Evolutionary conservation across 2,888 invertebrate genomes (phyloP).

Genomic region (Metacarcinus magister): DNA sequence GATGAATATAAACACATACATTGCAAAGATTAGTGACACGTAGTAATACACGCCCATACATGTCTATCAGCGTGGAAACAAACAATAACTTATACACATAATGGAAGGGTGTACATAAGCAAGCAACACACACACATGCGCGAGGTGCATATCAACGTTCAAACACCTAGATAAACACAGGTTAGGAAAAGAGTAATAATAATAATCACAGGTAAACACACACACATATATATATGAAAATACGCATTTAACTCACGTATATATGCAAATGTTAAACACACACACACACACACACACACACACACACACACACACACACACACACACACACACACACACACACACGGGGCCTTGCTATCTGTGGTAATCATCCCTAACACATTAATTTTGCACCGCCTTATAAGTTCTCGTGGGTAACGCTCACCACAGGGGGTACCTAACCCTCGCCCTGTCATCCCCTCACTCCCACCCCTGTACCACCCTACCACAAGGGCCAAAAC

Average conservation of each 20-base stretch:
- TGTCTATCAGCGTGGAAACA: neutral
- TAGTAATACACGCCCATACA: neutral
- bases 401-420: conserved; percentile 68
- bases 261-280: neutral
- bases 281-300: neutral
- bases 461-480: conserved; percentile 47
- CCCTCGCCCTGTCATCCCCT: neutral
- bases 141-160: neutral
- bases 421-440: conserved; percentile 62
- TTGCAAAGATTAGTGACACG: neutral
- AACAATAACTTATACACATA: neutral
- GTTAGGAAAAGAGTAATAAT: too few relatives aligned
- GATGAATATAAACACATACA: neutral
- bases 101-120: neutral
- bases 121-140: neutral
- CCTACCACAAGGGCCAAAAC: conserved; percentile 35
- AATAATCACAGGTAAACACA: too few relatives aligned
- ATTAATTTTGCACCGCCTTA: conserved; percentile 79
- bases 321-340: conserved; percentile 61
- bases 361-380: conserved; percentile 74
- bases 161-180: too few relatives aligned
- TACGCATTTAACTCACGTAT: too few relatives aligned
- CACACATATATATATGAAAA: too few relatives aligned
- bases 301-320: neutral
- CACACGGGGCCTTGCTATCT: conserved; percentile 64